These are phyloP conservation scores for Lomographa bimaculata DNA, from an alignment of 2,888 invertebrate species.

Conservation along the genomic window DNA sequence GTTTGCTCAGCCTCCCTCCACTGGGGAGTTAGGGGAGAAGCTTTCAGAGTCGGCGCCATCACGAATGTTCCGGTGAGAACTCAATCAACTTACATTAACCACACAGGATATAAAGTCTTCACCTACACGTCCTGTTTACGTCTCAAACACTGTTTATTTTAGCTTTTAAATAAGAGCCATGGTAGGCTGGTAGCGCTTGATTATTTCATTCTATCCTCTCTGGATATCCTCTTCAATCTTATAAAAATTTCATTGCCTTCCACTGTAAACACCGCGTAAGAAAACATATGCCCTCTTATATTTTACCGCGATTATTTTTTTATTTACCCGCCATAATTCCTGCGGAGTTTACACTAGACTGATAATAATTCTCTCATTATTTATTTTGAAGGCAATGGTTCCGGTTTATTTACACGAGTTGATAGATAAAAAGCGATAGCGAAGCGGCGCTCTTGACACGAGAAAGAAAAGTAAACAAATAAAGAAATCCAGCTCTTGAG, in stretches of 20 bases:
- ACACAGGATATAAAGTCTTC: slow-evolving; percentile 34
- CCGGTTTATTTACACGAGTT: slow-evolving; percentile 68
- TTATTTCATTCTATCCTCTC: slow-evolving; percentile 28
- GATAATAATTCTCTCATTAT: slow-evolving; percentile 73
- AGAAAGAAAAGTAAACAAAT: slow-evolving; percentile 70
- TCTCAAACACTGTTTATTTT: slow-evolving; percentile 29
- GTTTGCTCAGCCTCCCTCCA: slow-evolving; percentile 45
- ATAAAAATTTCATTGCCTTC: slow-evolving; percentile 35
- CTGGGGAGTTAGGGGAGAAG: slow-evolving; percentile 30
- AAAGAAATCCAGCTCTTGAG: slow-evolving; percentile 58
- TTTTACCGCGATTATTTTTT: slow-evolving; percentile 48
- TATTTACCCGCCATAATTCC: slow-evolving; percentile 66
- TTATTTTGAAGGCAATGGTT: slow-evolving; percentile 69
- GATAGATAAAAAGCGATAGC: slow-evolving; percentile 74
- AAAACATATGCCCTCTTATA: slow-evolving; percentile 41
- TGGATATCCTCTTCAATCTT: slow-evolving; percentile 34
- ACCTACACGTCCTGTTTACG: slow-evolving; percentile 33
- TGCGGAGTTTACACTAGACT: slow-evolving; percentile 59
- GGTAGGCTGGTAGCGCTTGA: slow-evolving; percentile 26
- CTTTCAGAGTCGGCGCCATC: slow-evolving; percentile 29
- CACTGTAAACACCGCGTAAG: slow-evolving; percentile 27
- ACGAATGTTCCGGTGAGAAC: slow-evolving; percentile 28
- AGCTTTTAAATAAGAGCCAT: slow-evolving; percentile 29
- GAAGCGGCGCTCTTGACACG: slow-evolving; percentile 64
- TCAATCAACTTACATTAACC: slow-evolving; percentile 36